A percentile compares a stretch with the other conserved stretches of the same genome.
Conservation (phyloP, 2,797 vertebrate genomes). For the Trachops cirrhosus region DNA sequence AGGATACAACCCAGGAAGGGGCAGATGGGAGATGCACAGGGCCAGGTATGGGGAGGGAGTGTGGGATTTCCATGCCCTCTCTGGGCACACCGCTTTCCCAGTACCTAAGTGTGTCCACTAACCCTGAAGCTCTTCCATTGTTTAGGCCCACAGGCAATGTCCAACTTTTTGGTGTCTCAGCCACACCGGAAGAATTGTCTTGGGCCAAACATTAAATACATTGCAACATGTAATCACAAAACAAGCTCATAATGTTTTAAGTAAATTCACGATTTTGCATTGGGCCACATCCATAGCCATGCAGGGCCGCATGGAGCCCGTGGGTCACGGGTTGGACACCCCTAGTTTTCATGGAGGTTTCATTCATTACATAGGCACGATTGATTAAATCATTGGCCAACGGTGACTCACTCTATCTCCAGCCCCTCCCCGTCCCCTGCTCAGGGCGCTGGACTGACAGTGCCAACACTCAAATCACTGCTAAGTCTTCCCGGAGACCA, state of each 20-base stretch:
- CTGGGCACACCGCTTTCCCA: background rate
- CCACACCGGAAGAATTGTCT: no score
- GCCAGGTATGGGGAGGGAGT: background rate
- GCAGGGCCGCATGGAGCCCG: no score
- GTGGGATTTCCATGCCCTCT: background rate
- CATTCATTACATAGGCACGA: background rate
- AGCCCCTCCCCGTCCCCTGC: background rate
- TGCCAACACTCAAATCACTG: background rate
- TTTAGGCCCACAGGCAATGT: background rate
- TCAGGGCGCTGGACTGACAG: background rate
- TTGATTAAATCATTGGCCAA: background rate
- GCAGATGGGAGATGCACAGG: background rate
- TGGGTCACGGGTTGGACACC: no score
- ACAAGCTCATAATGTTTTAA: no score
- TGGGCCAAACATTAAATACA: no score
- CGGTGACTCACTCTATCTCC: background rate
- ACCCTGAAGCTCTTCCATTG: background rate
- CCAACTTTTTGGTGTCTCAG: no score
- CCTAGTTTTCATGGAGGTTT: background rate
- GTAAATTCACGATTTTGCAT: no score
- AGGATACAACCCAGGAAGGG: background rate
- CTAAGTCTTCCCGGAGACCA: background rate
- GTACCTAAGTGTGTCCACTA: no score
- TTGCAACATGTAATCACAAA: no score
- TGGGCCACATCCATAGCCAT: no score